phyloP scores from a whole-genome alignment of 2,888 invertebrate species.

The Aporophyla nigra region DNA sequence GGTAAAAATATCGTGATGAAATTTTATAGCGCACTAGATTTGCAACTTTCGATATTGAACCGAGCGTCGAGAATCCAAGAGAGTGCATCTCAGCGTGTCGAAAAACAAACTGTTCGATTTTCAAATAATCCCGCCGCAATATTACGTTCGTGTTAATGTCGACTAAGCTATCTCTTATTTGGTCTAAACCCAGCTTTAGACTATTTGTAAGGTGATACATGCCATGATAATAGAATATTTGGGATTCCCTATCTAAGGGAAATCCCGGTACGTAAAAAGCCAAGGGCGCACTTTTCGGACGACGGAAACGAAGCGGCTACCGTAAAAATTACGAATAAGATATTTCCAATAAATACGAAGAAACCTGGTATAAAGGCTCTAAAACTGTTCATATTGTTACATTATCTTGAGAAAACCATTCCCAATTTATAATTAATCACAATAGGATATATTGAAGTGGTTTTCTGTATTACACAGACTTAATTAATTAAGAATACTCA shows the following conservation, averaged over 20 bases:
- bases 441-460: not conserved
- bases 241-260: not conserved
- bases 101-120: no score
- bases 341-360: not conserved
- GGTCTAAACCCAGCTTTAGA: not conserved
- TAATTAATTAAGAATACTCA: not conserved
- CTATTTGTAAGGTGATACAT: not conserved
- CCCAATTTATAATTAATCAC: not conserved
- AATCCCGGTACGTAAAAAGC: not conserved
- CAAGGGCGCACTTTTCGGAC: not conserved
- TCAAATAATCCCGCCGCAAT: no score
- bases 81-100: no score
- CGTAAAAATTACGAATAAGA: not conserved
- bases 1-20: no score
- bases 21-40: no score
- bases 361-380: not conserved
- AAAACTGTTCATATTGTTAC: not conserved
- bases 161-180: not conserved
- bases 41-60: no score
- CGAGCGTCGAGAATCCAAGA: no score
- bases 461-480: not conserved
- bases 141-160: no score
- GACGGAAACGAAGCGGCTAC: not conserved
- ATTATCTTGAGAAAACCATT: not conserved
- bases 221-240: not conserved